Conservation (phyloP, 2,113 vertebrate genomes). For the Willisornis vidua region DNA sequence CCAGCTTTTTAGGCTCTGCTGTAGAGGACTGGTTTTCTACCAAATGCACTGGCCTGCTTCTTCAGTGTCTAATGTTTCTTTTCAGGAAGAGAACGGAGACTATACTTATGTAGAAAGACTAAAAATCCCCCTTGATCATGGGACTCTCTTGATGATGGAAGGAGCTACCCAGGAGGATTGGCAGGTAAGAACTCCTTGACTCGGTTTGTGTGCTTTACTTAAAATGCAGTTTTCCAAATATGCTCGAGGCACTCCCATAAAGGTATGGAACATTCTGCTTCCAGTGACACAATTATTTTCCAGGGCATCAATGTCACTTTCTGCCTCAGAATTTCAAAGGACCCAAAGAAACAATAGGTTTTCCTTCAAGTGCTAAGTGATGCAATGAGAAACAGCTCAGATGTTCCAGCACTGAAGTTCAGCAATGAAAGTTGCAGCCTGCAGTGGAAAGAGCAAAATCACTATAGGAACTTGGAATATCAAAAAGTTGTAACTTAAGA, state of each 20-base stretch:
- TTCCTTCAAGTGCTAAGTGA: neutral
- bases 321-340: neutral
- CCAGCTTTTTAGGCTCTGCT: neutral
- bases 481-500: neutral
- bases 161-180: slow-evolving; percentile 93
- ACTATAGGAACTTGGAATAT: neutral
- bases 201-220: neutral
- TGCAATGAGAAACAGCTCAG: neutral
- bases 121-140: slow-evolving; percentile 85
- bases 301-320: neutral
- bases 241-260: accelerated
- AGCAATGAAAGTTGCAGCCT: neutral
- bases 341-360: neutral
- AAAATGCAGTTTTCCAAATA: neutral
- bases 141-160: slow-evolving; percentile 93
- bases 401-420: neutral
- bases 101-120: slow-evolving; percentile 85
- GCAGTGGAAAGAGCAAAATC: neutral
- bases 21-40: neutral
- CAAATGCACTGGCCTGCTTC: neutral
- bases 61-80: neutral
- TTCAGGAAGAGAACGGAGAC: slow-evolving; percentile 88
- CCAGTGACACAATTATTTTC: neutral
- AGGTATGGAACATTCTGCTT: neutral
- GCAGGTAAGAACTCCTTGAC: slow-evolving; percentile 79